Conservation (phyloP, 2,888 invertebrate genomes). For the Tromatobia lineatoria region DNA sequence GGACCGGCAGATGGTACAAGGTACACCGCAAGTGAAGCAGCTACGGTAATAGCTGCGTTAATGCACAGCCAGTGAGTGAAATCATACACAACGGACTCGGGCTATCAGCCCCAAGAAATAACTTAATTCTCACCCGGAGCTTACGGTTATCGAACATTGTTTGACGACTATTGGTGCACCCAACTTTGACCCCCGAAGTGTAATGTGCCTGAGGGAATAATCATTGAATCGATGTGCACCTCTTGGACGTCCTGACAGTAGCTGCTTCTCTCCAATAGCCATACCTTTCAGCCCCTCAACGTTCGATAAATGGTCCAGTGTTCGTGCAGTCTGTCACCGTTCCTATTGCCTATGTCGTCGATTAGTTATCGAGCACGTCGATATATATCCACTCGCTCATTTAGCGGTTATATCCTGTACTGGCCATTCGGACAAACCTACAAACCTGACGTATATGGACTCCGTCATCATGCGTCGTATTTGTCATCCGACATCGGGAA, state of each 20-base stretch:
- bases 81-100: neutral
- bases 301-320: neutral
- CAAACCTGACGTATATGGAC: slow-evolving; percentile 19
- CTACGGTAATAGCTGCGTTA: slow-evolving; percentile 40
- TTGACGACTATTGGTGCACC: neutral
- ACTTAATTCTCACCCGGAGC: slow-evolving; percentile 34
- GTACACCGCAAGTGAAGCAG: slow-evolving; percentile 44
- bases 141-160: slow-evolving; percentile 7
- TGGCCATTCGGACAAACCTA: neutral
- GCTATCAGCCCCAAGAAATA: slow-evolving; percentile 37
- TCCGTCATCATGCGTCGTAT: slow-evolving; percentile 19
- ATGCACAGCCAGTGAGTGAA: slow-evolving; percentile 8
- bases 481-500: neutral
- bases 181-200: slow-evolving; percentile 9
- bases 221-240: neutral
- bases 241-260: neutral
- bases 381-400: slow-evolving; percentile 24
- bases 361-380: slow-evolving; percentile 33
- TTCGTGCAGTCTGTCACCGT: slow-evolving; percentile 11
- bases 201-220: neutral
- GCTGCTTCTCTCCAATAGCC: neutral
- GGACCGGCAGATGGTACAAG: slow-evolving; percentile 49
- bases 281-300: neutral
- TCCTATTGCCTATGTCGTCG: slow-evolving; percentile 16
- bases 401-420: slow-evolving; percentile 2